These are phyloP conservation scores for Cylindroiulus punctatus DNA, from an alignment of 2,888 invertebrate genomes.

Conservation along the genomic window DNA sequence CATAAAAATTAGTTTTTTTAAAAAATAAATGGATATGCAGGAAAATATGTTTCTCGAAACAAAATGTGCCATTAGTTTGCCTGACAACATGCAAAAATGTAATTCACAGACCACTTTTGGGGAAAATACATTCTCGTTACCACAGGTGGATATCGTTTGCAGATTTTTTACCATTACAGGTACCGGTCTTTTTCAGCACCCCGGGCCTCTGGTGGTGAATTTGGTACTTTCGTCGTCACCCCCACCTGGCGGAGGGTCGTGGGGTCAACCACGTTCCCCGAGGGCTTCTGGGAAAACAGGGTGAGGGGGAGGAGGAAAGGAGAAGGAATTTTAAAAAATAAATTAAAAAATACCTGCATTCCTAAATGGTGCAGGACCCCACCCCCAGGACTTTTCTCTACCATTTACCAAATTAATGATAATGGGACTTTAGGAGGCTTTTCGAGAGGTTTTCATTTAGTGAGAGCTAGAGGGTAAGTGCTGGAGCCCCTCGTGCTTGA, in stretches of 20 bases:
- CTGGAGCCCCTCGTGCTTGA: too few species aligned
- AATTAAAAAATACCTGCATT: slow-evolving; percentile 34
- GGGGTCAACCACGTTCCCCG: neutral
- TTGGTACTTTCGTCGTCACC: neutral
- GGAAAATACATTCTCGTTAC: too few species aligned
- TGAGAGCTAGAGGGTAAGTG: neutral
- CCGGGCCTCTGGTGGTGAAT: too few species aligned
- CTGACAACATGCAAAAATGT: too few species aligned
- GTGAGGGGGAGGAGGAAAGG: slow-evolving; percentile 31
- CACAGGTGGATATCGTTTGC: too few species aligned
- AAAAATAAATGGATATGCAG: too few species aligned
- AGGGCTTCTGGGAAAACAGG: neutral
- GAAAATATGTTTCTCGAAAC: too few species aligned
- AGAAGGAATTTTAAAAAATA: slow-evolving; percentile 1
- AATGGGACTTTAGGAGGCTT: neutral
- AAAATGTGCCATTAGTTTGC: too few species aligned
- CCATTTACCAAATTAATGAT: slow-evolving; percentile 38
- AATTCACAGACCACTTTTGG: too few species aligned
- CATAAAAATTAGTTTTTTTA: too few species aligned
- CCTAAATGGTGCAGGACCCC: neutral
- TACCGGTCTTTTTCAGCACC: too few species aligned
- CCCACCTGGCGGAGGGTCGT: neutral
- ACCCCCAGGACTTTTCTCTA: neutral
- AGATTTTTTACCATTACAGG: too few species aligned
- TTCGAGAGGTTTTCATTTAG: neutral